Evolutionary conservation across 2,113 vertebrate species (phyloP).

Genomic region (Apodemus sylvaticus): DNA sequence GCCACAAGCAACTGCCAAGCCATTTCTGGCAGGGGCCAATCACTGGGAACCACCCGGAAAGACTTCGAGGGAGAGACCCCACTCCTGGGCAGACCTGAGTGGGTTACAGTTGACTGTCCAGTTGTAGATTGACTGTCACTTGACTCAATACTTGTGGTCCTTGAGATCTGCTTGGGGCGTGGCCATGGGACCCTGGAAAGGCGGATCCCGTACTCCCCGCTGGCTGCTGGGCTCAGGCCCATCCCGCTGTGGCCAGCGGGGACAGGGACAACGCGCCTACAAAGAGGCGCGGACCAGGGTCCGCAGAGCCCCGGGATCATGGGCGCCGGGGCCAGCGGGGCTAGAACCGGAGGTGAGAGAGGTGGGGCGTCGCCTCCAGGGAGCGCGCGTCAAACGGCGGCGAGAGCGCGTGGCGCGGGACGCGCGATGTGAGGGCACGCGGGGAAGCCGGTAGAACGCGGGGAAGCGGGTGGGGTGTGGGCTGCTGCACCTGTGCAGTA

Average conservation of each 20-base stretch:
- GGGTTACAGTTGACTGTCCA: neutral
- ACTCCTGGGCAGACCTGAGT: neutral
- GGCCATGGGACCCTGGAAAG: neutral
- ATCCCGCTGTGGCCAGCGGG: neutral
- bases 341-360: fast-evolving
- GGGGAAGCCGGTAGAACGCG: neutral
- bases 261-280: neutral
- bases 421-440: no score
- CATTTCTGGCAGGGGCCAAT: neutral
- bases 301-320: neutral
- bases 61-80: neutral
- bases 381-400: neutral
- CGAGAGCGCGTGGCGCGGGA: neutral
- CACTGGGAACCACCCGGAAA: neutral
- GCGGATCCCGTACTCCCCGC: neutral
- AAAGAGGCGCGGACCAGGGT: neutral
- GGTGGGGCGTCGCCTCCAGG: neutral
- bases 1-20: neutral
- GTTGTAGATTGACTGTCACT: fast-evolving
- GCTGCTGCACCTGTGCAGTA: neutral
- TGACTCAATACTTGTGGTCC: neutral
- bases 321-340: neutral
- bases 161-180: fast-evolving
- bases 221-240: conserved; percentile 21
- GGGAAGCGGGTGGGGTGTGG: neutral